Percentiles rank a stretch among this genome's conserved stretches.
Evolutionary conservation across 2,888 invertebrate genomes (phyloP).

Genomic region (Elaeidobius kamerunicus): DNA sequence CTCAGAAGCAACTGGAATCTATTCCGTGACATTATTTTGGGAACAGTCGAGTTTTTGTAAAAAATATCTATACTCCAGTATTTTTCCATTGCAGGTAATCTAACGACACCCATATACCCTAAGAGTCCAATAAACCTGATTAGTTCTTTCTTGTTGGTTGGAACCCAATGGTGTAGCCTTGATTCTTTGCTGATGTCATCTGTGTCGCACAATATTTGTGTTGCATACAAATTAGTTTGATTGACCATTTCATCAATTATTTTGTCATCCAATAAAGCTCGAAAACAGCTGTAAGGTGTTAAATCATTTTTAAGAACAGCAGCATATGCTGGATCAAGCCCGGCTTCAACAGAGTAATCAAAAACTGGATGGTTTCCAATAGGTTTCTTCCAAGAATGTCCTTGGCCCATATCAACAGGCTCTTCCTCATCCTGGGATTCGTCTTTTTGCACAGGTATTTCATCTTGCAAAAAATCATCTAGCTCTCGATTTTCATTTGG

Average conservation of each 20-base stretch:
- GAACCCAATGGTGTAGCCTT: conserved; percentile 27
- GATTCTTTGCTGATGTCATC: conserved; percentile 20
- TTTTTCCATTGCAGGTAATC: conserved; percentile 31
- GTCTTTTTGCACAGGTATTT: not conserved
- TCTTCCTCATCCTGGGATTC: not conserved
- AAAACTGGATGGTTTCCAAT: conserved; percentile 10
- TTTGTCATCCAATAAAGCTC: conserved; percentile 22
- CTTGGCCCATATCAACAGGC: not conserved
- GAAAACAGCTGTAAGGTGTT: conserved; percentile 10
- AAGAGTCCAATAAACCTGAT: conserved; percentile 18
- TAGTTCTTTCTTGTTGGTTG: conserved; percentile 3
- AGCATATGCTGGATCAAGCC: too few relatives aligned
- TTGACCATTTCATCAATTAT: conserved; percentile 28
- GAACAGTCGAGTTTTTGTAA: not conserved
- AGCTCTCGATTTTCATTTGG: not conserved
- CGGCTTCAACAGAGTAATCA: conserved; percentile 9
- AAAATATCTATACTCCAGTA: conserved; percentile 36
- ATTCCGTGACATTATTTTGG: conserved; percentile 13
- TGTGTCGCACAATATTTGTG: conserved; percentile 21
- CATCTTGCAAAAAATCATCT: conserved; percentile 4
- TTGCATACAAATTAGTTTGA: conserved; percentile 31
- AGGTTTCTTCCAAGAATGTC: conserved; percentile 6
- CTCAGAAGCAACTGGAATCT: conserved; percentile 21
- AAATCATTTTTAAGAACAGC: conserved; percentile 5
- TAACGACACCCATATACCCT: conserved; percentile 33